Base-by-base conservation (phyloP, 2,113 vertebrate species). In the Sphaerodactylus townsendi region DNA sequence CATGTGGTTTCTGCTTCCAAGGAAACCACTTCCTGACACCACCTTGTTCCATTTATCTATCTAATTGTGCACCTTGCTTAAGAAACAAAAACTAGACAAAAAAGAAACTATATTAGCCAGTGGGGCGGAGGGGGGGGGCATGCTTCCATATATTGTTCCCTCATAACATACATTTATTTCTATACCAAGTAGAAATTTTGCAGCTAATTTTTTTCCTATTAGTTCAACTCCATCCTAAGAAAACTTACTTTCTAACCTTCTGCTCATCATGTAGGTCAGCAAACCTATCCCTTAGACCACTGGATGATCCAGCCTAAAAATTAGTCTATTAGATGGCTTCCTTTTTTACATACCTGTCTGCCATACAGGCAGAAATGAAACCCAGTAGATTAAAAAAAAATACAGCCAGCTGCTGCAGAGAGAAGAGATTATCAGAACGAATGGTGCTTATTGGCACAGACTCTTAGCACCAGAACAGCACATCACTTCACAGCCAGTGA, bases 11-110 rank as follows among this genome's bases (percentile, higher is more conserved):
- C 81, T 53, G 83, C 81, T 93, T 78, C 85, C 69, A 89, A 92
- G 71, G 74, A 93, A 94, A 92, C 89, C 88, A 90, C 84, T 93
- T 94, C 88, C 87, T 90, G 73, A 64, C 14, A 44, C 0, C 83
- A n/a, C 79, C 64, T 85, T 46, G 85, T 66, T 79, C 30, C 65
- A 81, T 65, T 3, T 64, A 81, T 89, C 89, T 78, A 82, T 84
- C 75, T 76, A 69, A 78, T 82, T 91, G 90, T 80, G 10, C 33
- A 5, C 59, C 11, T 77, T 71, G 35, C 35, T 76, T 79, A 75
- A 35, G 50, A 53, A 59, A 80, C 82, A 86, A 80, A 73, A 81
- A 62, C 88, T 59, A 81, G 82, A 78, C 81, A 17, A 30, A 23
- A 46, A 10, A 76, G 41, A 84, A 90, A 87, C 46, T 46, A 30